Conservation (phyloP, 2,113 vertebrate species). For the Tamias sibiricus region DNA sequence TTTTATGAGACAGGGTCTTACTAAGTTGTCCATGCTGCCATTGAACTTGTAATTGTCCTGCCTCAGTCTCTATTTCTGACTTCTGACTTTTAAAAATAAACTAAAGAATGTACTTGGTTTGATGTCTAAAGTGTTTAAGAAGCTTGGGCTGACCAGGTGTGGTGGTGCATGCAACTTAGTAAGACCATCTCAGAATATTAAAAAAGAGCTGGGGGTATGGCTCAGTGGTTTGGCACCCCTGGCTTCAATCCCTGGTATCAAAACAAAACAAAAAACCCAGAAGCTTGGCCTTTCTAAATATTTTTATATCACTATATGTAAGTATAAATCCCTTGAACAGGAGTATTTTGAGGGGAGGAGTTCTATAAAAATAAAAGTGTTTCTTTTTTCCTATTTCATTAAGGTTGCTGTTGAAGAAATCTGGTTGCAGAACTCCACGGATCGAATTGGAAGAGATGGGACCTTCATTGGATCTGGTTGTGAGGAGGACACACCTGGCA, state of each 20-base stretch:
- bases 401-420: conserved; percentile 96
- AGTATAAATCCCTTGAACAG: conserved; percentile 2
- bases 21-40: background rate
- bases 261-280: too few species aligned
- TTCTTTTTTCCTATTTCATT: background rate
- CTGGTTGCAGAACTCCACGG: conserved; percentile 95
- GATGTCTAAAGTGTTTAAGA: background rate
- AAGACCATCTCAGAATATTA: too few species aligned
- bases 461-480: conserved; percentile 92
- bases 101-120: background rate
- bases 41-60: background rate
- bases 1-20: background rate
- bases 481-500: conserved; percentile 95
- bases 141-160: background rate
- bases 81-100: conserved; percentile 3
- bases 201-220: too few species aligned
- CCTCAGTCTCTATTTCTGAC: background rate
- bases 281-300: background rate
- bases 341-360: background rate
- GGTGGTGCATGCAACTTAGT: too few species aligned
- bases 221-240: too few species aligned
- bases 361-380: background rate
- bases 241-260: too few species aligned
- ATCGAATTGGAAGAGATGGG: conserved; percentile 98
- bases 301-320: conserved; percentile 7